phyloP scores from a whole-genome alignment of 2,113 vertebrate species.

The Polypterus bichir region DNA sequence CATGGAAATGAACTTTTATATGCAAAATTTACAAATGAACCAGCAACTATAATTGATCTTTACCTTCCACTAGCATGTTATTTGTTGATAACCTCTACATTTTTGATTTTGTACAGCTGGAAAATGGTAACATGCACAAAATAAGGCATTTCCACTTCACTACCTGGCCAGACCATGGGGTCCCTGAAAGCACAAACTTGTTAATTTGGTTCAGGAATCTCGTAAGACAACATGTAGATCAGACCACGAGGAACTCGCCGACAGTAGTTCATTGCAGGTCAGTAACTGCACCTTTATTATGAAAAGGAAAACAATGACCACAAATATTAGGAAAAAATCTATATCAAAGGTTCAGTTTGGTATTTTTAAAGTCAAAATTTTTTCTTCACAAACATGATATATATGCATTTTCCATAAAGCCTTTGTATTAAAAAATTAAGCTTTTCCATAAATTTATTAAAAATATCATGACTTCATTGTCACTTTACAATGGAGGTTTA shows the following conservation, averaged over 20 bases:
- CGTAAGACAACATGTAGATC: conserved; percentile 71
- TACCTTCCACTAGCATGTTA: background rate
- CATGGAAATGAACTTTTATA: background rate
- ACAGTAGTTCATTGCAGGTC: conserved; percentile 93
- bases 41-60: background rate
- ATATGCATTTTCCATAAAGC: too few species aligned
- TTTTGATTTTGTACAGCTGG: conserved; percentile 37
- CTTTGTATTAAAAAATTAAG: too few species aligned
- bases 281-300: too few species aligned
- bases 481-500: too few species aligned
- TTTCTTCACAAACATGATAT: too few species aligned
- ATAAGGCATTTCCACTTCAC: conserved; percentile 89
- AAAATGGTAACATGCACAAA: conserved; percentile 47
- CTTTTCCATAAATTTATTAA: too few species aligned
- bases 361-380: too few species aligned
- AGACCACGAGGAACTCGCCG: conserved; percentile 62
- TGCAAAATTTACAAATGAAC: background rate
- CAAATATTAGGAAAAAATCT: background rate
- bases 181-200: conserved; percentile 72
- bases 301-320: background rate
- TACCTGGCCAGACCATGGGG: conserved; percentile 88
- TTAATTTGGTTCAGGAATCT: conserved; percentile 83
- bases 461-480: too few species aligned
- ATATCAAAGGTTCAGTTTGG: too few species aligned
- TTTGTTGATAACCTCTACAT: background rate